phyloP scores from a whole-genome alignment of 2,888 invertebrate genomes.

The Zonitis immaculata region DNA sequence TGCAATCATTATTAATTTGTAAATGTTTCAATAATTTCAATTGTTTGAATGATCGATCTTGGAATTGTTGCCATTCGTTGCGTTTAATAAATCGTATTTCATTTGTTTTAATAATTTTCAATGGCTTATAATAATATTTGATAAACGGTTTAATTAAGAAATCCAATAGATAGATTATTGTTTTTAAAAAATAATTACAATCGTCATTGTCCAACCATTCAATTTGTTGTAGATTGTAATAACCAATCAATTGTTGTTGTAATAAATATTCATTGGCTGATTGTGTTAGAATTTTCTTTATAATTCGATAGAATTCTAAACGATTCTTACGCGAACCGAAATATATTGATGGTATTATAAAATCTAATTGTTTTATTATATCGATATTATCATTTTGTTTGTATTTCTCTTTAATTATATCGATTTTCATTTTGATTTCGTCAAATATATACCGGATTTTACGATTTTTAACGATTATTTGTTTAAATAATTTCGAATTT shows the following conservation, averaged over 20 bases:
- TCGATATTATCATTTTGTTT: neutral
- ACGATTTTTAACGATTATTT: neutral
- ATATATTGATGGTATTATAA: conserved; percentile 12
- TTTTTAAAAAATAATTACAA: conserved; percentile 9
- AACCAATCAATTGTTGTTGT: conserved; percentile 13
- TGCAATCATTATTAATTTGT: neutral
- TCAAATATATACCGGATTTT: neutral
- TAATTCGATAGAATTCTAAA: conserved; percentile 10
- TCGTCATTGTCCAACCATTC: conserved; percentile 17
- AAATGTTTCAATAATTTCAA: conserved; percentile 2
- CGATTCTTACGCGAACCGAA: conserved; percentile 7
- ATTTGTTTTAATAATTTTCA: conserved; percentile 15
- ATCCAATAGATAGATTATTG: conserved; percentile 20
- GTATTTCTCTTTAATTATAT: neutral
- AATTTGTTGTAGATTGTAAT: conserved; percentile 19
- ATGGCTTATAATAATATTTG: conserved; percentile 22
- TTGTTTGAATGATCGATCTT: conserved; percentile 3
- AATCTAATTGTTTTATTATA: conserved; percentile 8
- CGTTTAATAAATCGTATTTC: conserved; percentile 22
- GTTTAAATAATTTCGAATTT: neutral
- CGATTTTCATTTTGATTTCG: conserved; percentile 1
- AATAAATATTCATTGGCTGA: conserved; percentile 24
- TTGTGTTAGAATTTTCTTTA: conserved; percentile 24
- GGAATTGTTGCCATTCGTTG: conserved; percentile 21
- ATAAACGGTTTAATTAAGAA: conserved; percentile 26